These are phyloP conservation scores for Taenaris catops DNA, from an alignment of 2,888 invertebrate species.

Conservation along the genomic window DNA sequence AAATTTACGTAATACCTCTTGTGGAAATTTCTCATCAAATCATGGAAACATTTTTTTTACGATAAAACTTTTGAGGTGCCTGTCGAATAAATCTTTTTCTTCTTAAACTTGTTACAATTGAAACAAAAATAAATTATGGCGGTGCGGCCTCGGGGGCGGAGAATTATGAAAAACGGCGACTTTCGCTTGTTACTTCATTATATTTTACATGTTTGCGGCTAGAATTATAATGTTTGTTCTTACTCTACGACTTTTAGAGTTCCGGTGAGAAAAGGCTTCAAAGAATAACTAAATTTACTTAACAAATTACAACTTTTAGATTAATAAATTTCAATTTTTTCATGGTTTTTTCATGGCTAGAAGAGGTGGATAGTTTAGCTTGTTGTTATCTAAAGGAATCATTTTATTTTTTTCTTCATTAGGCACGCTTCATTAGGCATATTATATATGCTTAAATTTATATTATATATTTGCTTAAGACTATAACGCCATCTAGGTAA, in stretches of 20 bases:
- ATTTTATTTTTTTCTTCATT: too few relatives aligned
- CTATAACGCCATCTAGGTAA: too few relatives aligned
- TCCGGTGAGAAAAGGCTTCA: too few relatives aligned
- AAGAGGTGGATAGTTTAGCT: too few relatives aligned
- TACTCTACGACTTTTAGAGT: not conserved
- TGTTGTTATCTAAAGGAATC: too few relatives aligned
- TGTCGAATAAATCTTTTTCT: slow-evolving; percentile 56
- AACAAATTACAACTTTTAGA: too few relatives aligned
- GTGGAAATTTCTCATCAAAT: slow-evolving; percentile 16
- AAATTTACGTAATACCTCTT: slow-evolving; percentile 14
- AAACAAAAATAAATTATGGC: slow-evolving; percentile 73
- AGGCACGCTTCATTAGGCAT: too few relatives aligned
- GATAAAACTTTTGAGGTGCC: slow-evolving; percentile 33
- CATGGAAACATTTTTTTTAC: slow-evolving; percentile 13
- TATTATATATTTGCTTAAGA: too few relatives aligned
- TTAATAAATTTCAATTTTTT: too few relatives aligned
- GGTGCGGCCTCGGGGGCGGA: slow-evolving; percentile 26
- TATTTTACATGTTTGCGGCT: slow-evolving; percentile 6
- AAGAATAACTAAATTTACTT: too few relatives aligned
- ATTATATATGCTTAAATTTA: too few relatives aligned
- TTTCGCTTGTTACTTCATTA: slow-evolving; percentile 30
- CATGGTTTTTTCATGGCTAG: not conserved
- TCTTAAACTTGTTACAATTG: slow-evolving; percentile 59
- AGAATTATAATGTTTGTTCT: slow-evolving; percentile 3
- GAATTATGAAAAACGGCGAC: slow-evolving; percentile 62